Evolutionary conservation across 2,888 invertebrate species (phyloP).

Genomic region (Chesias legatella): DNA sequence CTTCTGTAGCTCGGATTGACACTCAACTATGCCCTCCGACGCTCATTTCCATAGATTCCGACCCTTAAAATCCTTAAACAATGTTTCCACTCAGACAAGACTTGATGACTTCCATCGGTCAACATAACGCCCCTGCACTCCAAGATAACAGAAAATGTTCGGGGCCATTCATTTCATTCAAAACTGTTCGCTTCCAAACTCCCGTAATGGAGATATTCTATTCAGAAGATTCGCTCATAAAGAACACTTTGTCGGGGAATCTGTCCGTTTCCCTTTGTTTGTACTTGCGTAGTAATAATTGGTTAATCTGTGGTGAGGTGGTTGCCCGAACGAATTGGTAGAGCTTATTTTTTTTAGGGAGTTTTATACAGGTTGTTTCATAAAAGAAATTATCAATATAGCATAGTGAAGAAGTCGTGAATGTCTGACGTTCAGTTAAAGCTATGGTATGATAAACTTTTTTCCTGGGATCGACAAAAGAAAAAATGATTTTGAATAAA

Average conservation of each 20-base stretch:
- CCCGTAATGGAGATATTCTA: constrained; percentile 29
- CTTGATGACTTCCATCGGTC: constrained; percentile 15
- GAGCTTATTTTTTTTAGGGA: constrained; percentile 8
- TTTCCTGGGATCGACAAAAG: no score
- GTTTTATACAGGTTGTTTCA: constrained; percentile 8
- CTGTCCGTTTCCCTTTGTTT: constrained; percentile 29
- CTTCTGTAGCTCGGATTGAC: no score
- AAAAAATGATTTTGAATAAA: no score
- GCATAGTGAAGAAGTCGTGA: no score
- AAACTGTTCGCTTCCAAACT: constrained; percentile 26
- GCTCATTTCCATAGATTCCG: no score
- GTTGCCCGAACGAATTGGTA: constrained; percentile 23
- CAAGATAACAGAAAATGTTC: constrained; percentile 14
- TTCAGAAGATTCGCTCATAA: constrained; percentile 39
- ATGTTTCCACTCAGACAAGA: constrained; percentile 3
- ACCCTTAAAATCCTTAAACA: background rate
- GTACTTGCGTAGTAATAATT: background rate
- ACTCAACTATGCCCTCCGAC: no score
- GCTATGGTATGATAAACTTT: no score
- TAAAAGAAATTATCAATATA: constrained; percentile 1
- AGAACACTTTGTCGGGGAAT: constrained; percentile 34
- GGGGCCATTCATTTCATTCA: constrained; percentile 32
- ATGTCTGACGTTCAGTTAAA: no score
- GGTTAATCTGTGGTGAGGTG: constrained; percentile 6
- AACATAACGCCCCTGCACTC: constrained; percentile 11